Percentiles rank a stretch among this genome's conserved stretches.
These are phyloP conservation scores for Eupleurogrammus muticus DNA, from an alignment of 2,797 vertebrate genomes.

Conservation along the genomic window DNA sequence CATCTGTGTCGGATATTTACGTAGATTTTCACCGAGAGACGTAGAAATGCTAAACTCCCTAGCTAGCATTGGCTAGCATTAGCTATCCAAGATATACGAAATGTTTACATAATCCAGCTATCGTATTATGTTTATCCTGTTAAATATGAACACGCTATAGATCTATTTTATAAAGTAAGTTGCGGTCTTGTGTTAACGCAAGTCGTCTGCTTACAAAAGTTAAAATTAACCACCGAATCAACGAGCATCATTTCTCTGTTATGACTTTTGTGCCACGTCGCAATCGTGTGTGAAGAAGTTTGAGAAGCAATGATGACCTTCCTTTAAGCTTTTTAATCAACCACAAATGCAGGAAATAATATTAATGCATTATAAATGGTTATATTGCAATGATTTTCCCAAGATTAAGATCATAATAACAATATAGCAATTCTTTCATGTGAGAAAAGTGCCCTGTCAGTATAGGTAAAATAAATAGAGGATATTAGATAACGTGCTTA, in stretches of 20 bases:
- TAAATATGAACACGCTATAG: no score
- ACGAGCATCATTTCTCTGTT: slow-evolving; percentile 12
- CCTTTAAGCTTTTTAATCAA: not conserved
- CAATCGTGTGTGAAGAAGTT: not conserved
- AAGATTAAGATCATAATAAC: not conserved
- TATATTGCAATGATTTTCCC: not conserved
- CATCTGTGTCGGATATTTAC: not conserved
- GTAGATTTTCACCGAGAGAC: not conserved
- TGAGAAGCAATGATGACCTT: not conserved
- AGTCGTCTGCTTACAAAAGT: not conserved
- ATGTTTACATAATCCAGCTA: slow-evolving; percentile 8
- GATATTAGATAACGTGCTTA: no score
- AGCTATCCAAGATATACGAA: slow-evolving; percentile 34
- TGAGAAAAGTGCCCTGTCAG: not conserved
- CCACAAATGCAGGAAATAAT: not conserved
- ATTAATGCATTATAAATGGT: not conserved
- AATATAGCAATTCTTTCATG: not conserved
- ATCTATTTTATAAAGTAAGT: rapidly evolving
- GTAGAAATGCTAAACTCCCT: slow-evolving; percentile 21
- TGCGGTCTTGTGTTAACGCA: rapidly evolving
- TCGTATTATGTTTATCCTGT: not conserved
- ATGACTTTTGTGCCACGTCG: slow-evolving; percentile 71
- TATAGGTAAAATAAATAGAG: not conserved
- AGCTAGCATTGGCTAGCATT: slow-evolving; percentile 38
- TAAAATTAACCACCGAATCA: rapidly evolving